Base-by-base conservation (phyloP, 1,140 invertebrate species). In the Pseudomyrmex concolor region DNA sequence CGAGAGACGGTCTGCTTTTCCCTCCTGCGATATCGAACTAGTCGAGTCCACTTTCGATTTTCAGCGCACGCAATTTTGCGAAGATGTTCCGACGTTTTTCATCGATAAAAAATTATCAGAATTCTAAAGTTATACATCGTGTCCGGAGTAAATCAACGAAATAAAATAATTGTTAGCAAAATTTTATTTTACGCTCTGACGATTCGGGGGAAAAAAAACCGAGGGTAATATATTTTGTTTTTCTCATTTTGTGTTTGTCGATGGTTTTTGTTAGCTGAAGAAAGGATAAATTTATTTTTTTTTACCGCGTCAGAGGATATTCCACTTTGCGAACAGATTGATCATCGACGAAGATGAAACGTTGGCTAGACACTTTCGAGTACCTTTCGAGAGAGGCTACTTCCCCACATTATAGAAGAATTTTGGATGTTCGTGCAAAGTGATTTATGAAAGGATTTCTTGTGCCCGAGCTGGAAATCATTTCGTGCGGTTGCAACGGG, bases 401-500 rank as follows among this genome's bases (percentile, higher is more conserved):
- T 76, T 80, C 66, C 45, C 43, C 66, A 50, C 9, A 80, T 80
- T 80, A 80, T 70, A 87, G 68, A 87, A 87, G 84, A 89, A 89
- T 87, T 76, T 88, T 48, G 71, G 50, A 85, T 72, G 84, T 88
- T 86, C 67, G 70, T 67, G 78, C 83, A 62, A 85, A 66, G 83
- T 90, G 89, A 90, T 90, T 90, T 90, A 90, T 90, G 90, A 80
- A 78, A 43, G 86, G 88, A 57, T 78, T 78, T 66, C 76, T 34
- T 34, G 34, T 84, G 55, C 9, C 54, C 68, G 50, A 59, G 83
- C 51, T 84, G 63, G 67, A 85, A 81, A 88, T 48, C 74, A 81
- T 68, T 81, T 83, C 64, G 63, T 73, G 51, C 71, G 70, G 54
- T 34, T 34, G 72, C 77, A 64, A 59, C 50, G 66, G 34, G 34